These are phyloP conservation scores for Cinara cedri DNA, from an alignment of 2,888 invertebrate species.

Conservation along the genomic window DNA sequence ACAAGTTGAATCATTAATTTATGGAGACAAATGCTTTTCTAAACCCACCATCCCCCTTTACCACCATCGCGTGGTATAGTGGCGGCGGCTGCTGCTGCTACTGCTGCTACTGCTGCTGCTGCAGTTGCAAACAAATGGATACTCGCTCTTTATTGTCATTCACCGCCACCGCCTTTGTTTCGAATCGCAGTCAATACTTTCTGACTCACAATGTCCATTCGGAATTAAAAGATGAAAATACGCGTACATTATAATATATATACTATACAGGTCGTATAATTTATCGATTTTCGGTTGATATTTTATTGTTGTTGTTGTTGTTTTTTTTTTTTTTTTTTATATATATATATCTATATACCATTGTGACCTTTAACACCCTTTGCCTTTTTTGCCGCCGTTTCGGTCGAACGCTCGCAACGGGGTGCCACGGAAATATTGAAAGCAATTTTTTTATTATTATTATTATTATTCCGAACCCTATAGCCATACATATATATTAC, in stretches of 20 bases:
- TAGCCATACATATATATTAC: no score
- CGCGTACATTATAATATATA: neutral
- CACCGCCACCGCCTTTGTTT: slow-evolving; percentile 26
- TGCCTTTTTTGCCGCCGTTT: neutral
- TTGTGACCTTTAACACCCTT: slow-evolving; percentile 31
- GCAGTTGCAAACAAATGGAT: slow-evolving; percentile 31
- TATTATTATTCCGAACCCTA: neutral
- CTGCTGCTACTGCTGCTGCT: neutral
- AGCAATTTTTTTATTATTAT: slow-evolving; percentile 3
- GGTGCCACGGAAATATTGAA: slow-evolving; percentile 27
- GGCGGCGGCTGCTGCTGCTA: no score
- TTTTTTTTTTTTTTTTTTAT: neutral
- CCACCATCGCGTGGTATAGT: neutral
- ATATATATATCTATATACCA: neutral
- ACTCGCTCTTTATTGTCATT: slow-evolving; percentile 29
- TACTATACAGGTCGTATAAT: slow-evolving; percentile 17
- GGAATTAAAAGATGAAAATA: slow-evolving; percentile 38
- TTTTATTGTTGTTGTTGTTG: slow-evolving; percentile 23
- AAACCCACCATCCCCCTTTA: neutral
- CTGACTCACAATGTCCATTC: slow-evolving; percentile 27
- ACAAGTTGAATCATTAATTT: slow-evolving; percentile 45
- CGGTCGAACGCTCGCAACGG: slow-evolving; percentile 18
- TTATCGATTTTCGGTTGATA: slow-evolving; percentile 44
- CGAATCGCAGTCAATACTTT: slow-evolving; percentile 39
- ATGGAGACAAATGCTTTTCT: slow-evolving; percentile 29